Evolutionary conservation across 1,140 invertebrate species (phyloP), one percentile per base, ranked within the genome.

Genomic region (Heliconius congener): DNA sequence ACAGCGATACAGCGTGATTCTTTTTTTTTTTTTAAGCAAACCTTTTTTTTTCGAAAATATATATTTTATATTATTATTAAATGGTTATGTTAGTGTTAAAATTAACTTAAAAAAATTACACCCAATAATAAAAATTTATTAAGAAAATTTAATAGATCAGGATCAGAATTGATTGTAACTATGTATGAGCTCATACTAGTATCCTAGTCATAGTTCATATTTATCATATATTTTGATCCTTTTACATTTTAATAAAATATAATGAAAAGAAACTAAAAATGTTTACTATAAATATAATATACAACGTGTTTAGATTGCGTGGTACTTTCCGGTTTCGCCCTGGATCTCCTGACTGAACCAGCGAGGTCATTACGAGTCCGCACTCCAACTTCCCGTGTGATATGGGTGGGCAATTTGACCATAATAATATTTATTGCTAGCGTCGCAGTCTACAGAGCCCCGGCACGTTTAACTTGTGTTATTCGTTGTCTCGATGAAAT

Each of bases 341-440:
- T 76, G 60, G 74, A 76, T 34, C 37, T 76, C 2, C n/a, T 76
- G 18, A 71, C 74, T 3, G 60, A 76, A 37, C 60, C 74, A 1
- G 37, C 34, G 8, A 60, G 74, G 3, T 76, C 74, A 1, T 3
- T 76, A 57, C 74, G 74, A 16, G 74, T 76, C 19, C 57, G 74
- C 39, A 76, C 74, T 8, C 74, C 74, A 16, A 76, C 74, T 19
- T 76, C 74, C 0, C 37, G 39, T 1, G 39, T 76, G 11, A 76
- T 76, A 27, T 76, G 74, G 74, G 60, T 76, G 13, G 39, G n/a
- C 9, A 76, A 76, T 46, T 27, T 76, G 23, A 46, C 74, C 1
- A 76, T 76, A 18, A 37, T 76, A 30, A 76, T 76, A 18, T 8
- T 76, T 18, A 76, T 76, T 34, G 66, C 74, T 6, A n/a, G 60